phyloP scores from a whole-genome alignment of 2,113 vertebrate species.

The Capra hircus region DNA sequence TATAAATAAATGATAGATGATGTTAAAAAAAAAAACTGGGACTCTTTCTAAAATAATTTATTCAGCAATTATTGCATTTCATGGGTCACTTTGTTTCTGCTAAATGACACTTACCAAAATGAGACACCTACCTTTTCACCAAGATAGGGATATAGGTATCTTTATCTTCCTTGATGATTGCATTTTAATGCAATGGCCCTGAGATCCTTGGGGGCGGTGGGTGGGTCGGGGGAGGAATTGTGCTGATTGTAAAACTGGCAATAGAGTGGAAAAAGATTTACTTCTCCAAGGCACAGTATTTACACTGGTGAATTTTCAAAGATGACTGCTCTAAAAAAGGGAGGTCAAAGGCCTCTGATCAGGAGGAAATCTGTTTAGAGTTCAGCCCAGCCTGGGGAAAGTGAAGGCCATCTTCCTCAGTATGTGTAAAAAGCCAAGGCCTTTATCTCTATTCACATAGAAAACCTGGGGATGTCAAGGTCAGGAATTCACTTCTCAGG shows the following conservation, averaged over 20 bases:
- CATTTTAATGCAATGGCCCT: background rate
- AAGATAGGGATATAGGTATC: background rate
- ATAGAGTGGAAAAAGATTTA: background rate
- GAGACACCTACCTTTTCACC: background rate
- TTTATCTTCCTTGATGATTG: background rate
- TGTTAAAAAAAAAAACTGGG: background rate
- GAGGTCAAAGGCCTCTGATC: background rate
- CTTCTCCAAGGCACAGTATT: background rate
- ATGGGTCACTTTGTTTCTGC: background rate
- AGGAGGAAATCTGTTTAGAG: background rate
- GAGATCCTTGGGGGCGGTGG: accelerated
- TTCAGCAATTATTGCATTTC: background rate
- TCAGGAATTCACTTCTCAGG: background rate
- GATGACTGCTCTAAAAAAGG: background rate
- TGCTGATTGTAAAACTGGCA: background rate
- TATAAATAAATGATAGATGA: background rate
- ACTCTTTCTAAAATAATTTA: background rate
- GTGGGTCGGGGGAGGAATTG: no score
- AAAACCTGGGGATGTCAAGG: background rate
- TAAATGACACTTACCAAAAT: background rate
- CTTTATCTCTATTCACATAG: background rate
- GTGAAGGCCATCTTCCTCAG: background rate
- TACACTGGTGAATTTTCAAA: background rate
- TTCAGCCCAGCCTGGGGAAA: background rate
- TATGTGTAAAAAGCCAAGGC: background rate